A percentile compares a stretch with the other conserved stretches of the same genome.
Conservation (phyloP, 2,113 vertebrate genomes). For the Chloebia gouldiae region DNA sequence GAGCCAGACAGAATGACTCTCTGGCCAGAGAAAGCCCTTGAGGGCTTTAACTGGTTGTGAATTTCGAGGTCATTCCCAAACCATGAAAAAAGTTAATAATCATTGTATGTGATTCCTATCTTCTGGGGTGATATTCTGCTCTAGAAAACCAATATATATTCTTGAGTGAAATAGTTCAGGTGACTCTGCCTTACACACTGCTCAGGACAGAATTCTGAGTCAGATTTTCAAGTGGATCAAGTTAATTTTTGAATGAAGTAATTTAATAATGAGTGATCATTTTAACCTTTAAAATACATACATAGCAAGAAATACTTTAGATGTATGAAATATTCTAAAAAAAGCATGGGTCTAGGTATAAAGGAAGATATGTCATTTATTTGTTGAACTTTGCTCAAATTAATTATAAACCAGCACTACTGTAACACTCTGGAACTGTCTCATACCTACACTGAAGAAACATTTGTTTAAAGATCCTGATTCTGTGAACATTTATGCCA, state of each 20-base stretch:
- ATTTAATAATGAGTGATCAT: background rate
- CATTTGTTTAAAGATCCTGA: background rate
- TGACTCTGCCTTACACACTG: background rate
- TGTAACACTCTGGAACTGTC: background rate
- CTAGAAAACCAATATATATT: background rate
- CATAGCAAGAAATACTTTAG: background rate
- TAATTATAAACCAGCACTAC: background rate
- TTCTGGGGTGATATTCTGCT: background rate
- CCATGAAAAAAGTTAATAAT: background rate
- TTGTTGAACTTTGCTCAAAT: background rate
- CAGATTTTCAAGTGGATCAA: background rate
- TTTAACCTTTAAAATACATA: background rate
- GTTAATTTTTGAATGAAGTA: background rate
- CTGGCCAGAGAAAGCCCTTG: conserved; percentile 9
- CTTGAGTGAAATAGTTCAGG: background rate
- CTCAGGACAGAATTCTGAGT: background rate
- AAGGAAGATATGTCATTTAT: background rate
- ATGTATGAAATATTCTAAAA: background rate
- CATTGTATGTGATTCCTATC: background rate
- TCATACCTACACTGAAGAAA: background rate
- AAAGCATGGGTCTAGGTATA: background rate
- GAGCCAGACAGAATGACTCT: conserved; percentile 34
- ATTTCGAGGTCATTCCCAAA: background rate
- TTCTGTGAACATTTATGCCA: background rate
- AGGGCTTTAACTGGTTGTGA: conserved; percentile 2